Base-by-base conservation (phyloP, 2,888 invertebrate species). In the Andrena camellia region DNA sequence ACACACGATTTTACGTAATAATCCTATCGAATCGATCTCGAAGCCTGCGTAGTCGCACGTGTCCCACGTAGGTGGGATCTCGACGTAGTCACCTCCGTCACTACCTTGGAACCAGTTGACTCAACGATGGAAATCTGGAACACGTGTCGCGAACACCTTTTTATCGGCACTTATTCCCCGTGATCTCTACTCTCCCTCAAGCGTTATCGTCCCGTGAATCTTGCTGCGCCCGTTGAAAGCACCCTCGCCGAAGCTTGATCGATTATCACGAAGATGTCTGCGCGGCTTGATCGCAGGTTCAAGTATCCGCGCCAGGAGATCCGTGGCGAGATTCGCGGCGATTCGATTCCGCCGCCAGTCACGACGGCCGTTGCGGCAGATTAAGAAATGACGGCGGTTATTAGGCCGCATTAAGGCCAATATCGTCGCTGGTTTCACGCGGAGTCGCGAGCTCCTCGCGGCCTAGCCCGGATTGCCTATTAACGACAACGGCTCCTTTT, bases 331-430 rank as follows among this genome's bases (percentile, higher is more conserved):
- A 59, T 59, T 26, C 48, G 48, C 48, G n/a, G 33, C 10, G 0
- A 2, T 17, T 2, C 29, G 69, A 26, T 10, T 26, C 23, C 10
- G 20, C 5, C 10, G 4, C 13, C 4, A 4, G 57, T 10, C 69
- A 13, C 42, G 48, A 42, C 35, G 23, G 29, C 64, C 50, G 23
- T 70, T 20, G 57, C 31, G 10, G 23, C 29, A 33, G 64, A 70
- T 75, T 52, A 76, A 80, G 82, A 82, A 68, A 80, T 50, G 48
- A 42, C 42, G 10, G 29, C 31, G 57, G 59, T 79, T 69, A 79
- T 81, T 79, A 76, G 31, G 66, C n/a, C 66, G 66, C 72, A 84
- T 86, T 81, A 84, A 79, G 84, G 84, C 77, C 86, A 84, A 82
- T 82, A 50, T 68, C 76, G 67, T 83, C n/a, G 66, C 72, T 42